Evolutionary conservation across 2,797 vertebrate species (phyloP), one percentile per base, ranked within the genome.

Genomic region (Chrosomus eos): DNA sequence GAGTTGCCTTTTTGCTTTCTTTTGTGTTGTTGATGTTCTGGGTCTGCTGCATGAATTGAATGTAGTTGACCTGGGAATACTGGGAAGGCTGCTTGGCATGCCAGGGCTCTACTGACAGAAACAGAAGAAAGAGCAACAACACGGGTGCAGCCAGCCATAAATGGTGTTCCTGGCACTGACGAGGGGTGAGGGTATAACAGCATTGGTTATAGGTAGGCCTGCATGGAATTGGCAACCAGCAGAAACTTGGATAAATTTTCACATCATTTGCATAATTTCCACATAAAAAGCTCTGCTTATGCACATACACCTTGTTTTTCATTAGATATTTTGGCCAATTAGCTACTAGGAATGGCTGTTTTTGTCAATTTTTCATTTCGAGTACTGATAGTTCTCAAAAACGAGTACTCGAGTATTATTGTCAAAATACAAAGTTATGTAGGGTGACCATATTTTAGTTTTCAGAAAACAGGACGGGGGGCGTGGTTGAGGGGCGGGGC

Each of bases 71-170:
- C 43, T 76, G 72, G 45, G 72, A 75, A 67, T 40, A 19, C 64
- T 36, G 60, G 77, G 43, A 80, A 64, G 62, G 60, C 48, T 66
- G 33, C 36, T 55, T 77, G 71, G 36, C 64, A 77, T 77, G 82
- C 51, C 48, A 31, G 11, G 68, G 73, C 26, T 58, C 36, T 43
- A 40, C 73, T 77, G 48, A 68, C 82, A 77, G 71, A 83, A 83
- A 38, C 58, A 5, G 38, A 73, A 74, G 72, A 73, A 66, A 67
- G 58, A 74, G 62, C n/a, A 76, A 67, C 33, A 77, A 53, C 33
- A 76, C 36, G 19, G 26, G 48, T 76, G 73, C 82, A 76, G 72
- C 45, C 58, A 83, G 60, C 60, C 81, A 28, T 75, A 58, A 76
- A 83, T 31, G 18, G 45, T 83, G 73, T 76, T 67, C 28, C 48